Evolutionary conservation across 2,113 vertebrate species (phyloP).

Genomic region (Mobula hypostoma): DNA sequence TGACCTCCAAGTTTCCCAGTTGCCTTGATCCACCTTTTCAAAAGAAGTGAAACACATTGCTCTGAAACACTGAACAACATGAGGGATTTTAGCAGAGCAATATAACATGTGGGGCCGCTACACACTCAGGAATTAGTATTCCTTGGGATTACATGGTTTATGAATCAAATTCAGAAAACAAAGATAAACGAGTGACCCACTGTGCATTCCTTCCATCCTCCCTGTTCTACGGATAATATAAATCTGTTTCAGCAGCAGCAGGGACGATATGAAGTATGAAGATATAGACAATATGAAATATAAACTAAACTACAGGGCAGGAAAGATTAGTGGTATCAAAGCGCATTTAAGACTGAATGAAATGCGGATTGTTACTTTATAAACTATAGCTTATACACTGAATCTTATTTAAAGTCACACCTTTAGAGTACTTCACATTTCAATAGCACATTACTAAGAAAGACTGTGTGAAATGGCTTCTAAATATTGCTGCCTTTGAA

Average conservation of each 20-base stretch:
- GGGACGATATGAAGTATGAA: not conserved
- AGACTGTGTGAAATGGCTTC: not conserved
- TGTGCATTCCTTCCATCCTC: slow-evolving; percentile 28
- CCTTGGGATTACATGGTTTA: slow-evolving; percentile 36
- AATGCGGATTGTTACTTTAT: not conserved
- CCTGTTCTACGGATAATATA: not conserved
- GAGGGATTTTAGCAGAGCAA: slow-evolving; percentile 27
- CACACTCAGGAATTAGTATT: slow-evolving; percentile 20
- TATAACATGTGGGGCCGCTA: slow-evolving; percentile 34
- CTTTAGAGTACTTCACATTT: not conserved
- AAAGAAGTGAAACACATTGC: slow-evolving; percentile 19
- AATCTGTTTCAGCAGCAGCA: slow-evolving; percentile 10
- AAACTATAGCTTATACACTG: not conserved
- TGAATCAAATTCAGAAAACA: slow-evolving; percentile 37
- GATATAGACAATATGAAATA: not conserved
- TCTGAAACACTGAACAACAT: slow-evolving; percentile 16
- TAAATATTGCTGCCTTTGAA: not conserved
- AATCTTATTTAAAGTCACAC: not conserved
- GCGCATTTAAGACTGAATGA: not conserved
- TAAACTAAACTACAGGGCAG: not conserved
- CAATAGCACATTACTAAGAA: not conserved
- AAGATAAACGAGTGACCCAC: slow-evolving; percentile 10
- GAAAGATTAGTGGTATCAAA: not conserved
- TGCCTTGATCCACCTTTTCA: slow-evolving; percentile 36
- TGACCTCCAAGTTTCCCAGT: slow-evolving; percentile 30